A percentile compares a stretch with the other conserved stretches of the same genome.
These are phyloP conservation scores for Colinus virginianus DNA, from an alignment of 2,113 vertebrate genomes.

Conservation along the genomic window DNA sequence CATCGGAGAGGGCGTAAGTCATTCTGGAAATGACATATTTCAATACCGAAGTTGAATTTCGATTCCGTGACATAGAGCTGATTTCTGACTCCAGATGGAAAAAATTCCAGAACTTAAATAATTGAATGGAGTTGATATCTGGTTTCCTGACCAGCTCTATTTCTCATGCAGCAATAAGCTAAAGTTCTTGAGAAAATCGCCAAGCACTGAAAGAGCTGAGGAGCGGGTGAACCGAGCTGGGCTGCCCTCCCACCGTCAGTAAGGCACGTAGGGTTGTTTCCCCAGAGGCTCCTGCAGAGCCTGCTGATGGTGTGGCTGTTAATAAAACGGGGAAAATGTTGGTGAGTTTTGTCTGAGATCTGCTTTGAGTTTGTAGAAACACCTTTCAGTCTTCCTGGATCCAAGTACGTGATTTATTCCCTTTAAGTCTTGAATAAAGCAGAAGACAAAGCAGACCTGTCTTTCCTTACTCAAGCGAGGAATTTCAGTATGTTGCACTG, in stretches of 20 bases:
- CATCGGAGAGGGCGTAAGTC: slow-evolving; percentile 14
- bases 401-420: not conserved
- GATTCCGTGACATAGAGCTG: slow-evolving; percentile 29
- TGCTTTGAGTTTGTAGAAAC: slow-evolving; percentile 50
- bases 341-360: not conserved
- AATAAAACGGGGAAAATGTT: slow-evolving; percentile 6
- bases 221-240: not conserved
- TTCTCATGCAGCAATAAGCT: slow-evolving; percentile 23
- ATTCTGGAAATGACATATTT: slow-evolving; percentile 46
- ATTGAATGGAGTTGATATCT: slow-evolving; percentile 35
- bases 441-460: not conserved
- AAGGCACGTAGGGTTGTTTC: slow-evolving; percentile 16
- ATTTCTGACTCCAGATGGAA: slow-evolving; percentile 60
- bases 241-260: not conserved
- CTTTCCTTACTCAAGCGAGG: not conserved
- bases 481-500: not conserved
- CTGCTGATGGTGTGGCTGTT: not conserved
- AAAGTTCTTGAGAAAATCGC: slow-evolving; percentile 22
- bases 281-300: not conserved
- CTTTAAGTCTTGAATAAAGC: not conserved
- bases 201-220: not conserved
- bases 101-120: slow-evolving; percentile 31
- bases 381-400: not conserved
- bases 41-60: slow-evolving; percentile 48
- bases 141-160: slow-evolving; percentile 49